phyloP scores from a whole-genome alignment of 35 echinoderm and acorn worm species.

The Patiria miniata region DNA sequence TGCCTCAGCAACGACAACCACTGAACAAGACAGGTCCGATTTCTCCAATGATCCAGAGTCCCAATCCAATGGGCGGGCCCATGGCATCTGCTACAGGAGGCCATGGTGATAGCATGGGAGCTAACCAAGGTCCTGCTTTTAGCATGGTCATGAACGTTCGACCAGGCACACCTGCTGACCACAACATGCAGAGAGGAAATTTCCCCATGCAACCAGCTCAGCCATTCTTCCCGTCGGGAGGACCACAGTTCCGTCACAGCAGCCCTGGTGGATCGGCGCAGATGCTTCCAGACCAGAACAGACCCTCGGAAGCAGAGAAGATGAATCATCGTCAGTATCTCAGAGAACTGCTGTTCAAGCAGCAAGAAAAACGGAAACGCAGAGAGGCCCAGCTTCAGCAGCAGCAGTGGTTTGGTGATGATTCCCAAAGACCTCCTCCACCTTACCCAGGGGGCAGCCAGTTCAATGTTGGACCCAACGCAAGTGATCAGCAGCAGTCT shows the following conservation, averaged over 20 bases:
- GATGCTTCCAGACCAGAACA: slow-evolving; percentile 13
- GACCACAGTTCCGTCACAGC: slow-evolving; percentile 15
- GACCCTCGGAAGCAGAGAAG: slow-evolving; percentile 45
- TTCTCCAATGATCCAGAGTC: slow-evolving; percentile 12
- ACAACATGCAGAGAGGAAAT: not conserved
- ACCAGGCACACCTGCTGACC: not conserved
- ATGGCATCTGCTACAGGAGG: not conserved
- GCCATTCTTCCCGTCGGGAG: not conserved
- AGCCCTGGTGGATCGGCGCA: not conserved
- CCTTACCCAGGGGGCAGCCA: slow-evolving; percentile 79
- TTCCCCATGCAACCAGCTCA: slow-evolving; percentile 7
- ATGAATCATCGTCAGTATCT: slow-evolving; percentile 69
- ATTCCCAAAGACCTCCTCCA: slow-evolving; percentile 76
- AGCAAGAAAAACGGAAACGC: slow-evolving; percentile 54
- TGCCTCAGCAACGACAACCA: not conserved
- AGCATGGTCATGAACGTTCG: slow-evolving; percentile 3
- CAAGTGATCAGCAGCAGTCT: slow-evolving; percentile 4
- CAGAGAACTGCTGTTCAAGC: slow-evolving; percentile 63
- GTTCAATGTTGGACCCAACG: slow-evolving; percentile 3
- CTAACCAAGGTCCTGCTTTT: not conserved
- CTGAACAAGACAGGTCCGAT: not conserved
- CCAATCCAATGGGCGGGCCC: not conserved
- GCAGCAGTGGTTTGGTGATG: slow-evolving; percentile 71
- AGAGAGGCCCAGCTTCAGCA: slow-evolving; percentile 59
- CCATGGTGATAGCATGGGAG: no score